A percentile compares a stretch with the other conserved stretches of the same genome.
These are phyloP conservation scores for Anseranas semipalmata DNA, from an alignment of 2,113 vertebrate species.

Conservation along the genomic window DNA sequence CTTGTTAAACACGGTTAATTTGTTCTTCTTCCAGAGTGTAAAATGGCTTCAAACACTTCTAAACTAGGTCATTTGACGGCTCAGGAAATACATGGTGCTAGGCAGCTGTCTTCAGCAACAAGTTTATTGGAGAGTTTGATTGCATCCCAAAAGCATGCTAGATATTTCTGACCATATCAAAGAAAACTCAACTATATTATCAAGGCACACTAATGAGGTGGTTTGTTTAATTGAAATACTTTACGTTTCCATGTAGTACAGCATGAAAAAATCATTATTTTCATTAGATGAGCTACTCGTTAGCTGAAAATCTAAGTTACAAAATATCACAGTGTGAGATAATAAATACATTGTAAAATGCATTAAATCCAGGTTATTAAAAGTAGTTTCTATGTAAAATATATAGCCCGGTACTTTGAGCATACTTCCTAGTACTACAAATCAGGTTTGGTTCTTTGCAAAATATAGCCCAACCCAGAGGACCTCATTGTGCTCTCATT, in stretches of 20 bases:
- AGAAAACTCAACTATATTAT: constrained; percentile 71
- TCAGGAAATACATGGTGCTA: constrained; percentile 56
- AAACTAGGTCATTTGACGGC: constrained; percentile 72
- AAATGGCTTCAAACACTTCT: constrained; percentile 74
- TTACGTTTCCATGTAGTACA: constrained; percentile 75
- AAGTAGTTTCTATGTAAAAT: constrained; percentile 61
- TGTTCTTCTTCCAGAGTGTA: constrained; percentile 63
- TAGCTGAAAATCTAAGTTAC: constrained; percentile 68
- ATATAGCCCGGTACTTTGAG: background rate
- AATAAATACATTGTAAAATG: constrained; percentile 72
- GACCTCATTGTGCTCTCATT: background rate
- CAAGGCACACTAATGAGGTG: constrained; percentile 74
- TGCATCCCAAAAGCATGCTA: constrained; percentile 68
- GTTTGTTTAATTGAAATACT: constrained; percentile 79
- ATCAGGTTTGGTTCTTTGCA: constrained; percentile 15
- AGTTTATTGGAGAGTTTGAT: constrained; percentile 68
- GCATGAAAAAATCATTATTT: constrained; percentile 79
- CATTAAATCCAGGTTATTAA: constrained; percentile 57
- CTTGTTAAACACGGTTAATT: constrained; percentile 77
- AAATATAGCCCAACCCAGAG: background rate
- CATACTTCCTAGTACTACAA: background rate
- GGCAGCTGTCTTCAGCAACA: constrained; percentile 61
- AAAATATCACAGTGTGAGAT: constrained; percentile 70
- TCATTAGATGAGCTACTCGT: constrained; percentile 74
- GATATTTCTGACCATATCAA: constrained; percentile 78